phyloP scores from a whole-genome alignment of 2,888 invertebrate genomes.

The Yponomeuta cagnagella region DNA sequence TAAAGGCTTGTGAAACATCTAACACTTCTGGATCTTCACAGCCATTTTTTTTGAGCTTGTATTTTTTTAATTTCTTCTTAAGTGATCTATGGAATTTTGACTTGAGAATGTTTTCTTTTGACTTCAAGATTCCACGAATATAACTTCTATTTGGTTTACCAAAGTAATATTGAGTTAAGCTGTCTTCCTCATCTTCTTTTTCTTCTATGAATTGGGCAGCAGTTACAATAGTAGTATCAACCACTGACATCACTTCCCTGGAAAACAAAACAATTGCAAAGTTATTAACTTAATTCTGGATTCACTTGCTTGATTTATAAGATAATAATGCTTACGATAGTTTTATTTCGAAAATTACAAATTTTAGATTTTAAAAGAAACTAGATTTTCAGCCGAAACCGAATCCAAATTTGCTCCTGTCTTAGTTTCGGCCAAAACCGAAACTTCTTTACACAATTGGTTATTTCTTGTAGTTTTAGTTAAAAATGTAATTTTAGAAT shows the following conservation, averaged over 20 bases:
- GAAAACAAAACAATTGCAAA: constrained; percentile 26
- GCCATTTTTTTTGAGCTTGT: constrained; percentile 59
- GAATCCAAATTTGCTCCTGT: too few relatives aligned
- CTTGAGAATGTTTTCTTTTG: constrained; percentile 46
- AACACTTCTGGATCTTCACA: constrained; percentile 59
- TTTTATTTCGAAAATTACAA: too few relatives aligned
- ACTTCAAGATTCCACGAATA: constrained; percentile 10
- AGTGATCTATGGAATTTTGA: constrained; percentile 44
- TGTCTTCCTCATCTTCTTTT: constrained; percentile 26
- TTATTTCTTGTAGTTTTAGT: too few relatives aligned
- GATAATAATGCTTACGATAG: too few relatives aligned
- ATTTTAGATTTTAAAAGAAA: too few relatives aligned
- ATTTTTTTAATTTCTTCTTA: constrained; percentile 59
- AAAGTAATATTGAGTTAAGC: constrained; percentile 11
- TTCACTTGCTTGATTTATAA: too few relatives aligned
- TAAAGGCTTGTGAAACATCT: constrained; percentile 53
- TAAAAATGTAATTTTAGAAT: too few relatives aligned
- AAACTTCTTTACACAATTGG: too few relatives aligned
- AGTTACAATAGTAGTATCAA: constrained; percentile 25
- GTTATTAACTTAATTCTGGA: not conserved
- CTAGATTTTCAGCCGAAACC: too few relatives aligned
- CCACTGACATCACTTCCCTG: constrained; percentile 59
- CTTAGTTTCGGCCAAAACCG: too few relatives aligned
- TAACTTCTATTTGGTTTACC: not conserved
- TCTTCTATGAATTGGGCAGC: constrained; percentile 16